Conservation (phyloP, 2,888 invertebrate genomes). For the Subacronicta megacephala region DNA sequence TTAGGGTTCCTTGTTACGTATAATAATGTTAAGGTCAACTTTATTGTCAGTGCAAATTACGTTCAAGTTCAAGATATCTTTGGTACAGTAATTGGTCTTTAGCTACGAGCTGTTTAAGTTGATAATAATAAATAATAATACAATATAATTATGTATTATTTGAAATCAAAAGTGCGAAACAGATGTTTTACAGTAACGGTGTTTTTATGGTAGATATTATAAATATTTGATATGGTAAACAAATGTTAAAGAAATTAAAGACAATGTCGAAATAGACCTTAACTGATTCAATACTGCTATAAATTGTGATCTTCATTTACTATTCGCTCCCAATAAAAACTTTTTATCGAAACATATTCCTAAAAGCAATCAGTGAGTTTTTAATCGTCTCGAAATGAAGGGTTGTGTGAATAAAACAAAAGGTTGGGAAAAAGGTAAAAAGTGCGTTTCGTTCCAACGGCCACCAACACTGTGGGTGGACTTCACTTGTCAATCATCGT, state of each 20-base stretch:
- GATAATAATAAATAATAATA: no score
- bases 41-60: conserved; percentile 27
- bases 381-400: conserved; percentile 71
- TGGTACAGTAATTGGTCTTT: conserved; percentile 17
- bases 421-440: conserved; percentile 63
- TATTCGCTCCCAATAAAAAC: conserved; percentile 29
- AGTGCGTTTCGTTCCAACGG: conserved; percentile 66
- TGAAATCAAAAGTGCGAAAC: no score
- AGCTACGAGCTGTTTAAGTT: not conserved
- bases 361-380: conserved; percentile 70
- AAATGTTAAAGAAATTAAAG: not conserved
- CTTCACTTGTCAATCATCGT: conserved; percentile 78
- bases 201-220: no score
- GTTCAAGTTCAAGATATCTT: conserved; percentile 33
- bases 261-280: not conserved
- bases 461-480: conserved; percentile 79
- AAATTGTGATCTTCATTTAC: no score
- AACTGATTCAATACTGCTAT: conserved; percentile 9
- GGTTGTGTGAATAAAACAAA: conserved; percentile 65
- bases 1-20: conserved; percentile 48
- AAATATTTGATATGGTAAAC: no score
- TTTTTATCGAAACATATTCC: conserved; percentile 17
- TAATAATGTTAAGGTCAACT: conserved; percentile 52
- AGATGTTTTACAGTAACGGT: no score
- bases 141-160: no score